Base-by-base conservation (phyloP, 2,797 vertebrate species). In the Bovichtus variegatus region DNA sequence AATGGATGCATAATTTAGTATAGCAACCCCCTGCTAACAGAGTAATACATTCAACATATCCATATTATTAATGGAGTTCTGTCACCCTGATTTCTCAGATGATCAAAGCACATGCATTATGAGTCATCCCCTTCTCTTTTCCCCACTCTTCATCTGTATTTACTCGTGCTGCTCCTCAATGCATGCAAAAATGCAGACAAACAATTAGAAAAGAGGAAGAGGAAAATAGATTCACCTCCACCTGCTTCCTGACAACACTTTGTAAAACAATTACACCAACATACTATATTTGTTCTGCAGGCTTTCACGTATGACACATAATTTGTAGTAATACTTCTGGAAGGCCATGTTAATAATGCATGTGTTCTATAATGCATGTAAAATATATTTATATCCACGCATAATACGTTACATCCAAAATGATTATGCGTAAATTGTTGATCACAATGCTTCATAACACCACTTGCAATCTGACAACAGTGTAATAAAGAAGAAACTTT, bases 71-170 rank as follows among this genome's bases (percentile, higher is more conserved):
- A 69, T 67, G 16, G 27, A 13, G 23, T 62, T 16, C 21, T n/a
- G 47, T 71, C 70, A 36, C 38, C 18, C 11, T 61, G 27, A 31
- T 72, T 55, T 38, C 40, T 80, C 51, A 75, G 29, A 54, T 44
- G 57, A 21, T 44, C 51, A 62, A 5, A 25, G 59, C n/a, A 40
- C 60, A 81, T 62, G 53, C 4, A 57, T 43, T 41, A 21, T 63
- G 27, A 72, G 47, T 51, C 21, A 43, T 71, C 19, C 23, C 23
- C 10, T 16, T 55, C 15, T 65, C 29, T 62, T 71, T 47, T 18
- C 9, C 19, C 5, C 2, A 19, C 13, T 31, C 18, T 78, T 34
- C 63, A 21, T 64, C 23, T 31, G 5, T 9, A 5, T 61, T 51
- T 59, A 16, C 21, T 31, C 5, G 21, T 9, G 27, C 29, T 58